Conservation (phyloP, 2,113 vertebrate genomes). For the Gallinago undulata region DNA sequence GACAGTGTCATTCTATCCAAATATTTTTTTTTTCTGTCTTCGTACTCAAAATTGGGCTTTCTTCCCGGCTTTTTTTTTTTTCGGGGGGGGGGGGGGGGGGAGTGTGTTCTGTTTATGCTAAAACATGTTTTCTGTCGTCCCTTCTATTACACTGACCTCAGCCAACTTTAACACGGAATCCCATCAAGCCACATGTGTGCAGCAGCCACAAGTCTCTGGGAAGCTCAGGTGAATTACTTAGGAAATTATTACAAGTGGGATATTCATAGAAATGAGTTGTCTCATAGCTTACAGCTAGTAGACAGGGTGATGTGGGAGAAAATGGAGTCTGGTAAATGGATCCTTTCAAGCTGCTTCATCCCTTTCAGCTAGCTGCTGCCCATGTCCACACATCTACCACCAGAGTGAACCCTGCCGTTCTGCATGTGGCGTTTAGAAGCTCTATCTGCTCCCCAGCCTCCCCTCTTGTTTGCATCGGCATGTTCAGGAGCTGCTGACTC, state of each 20-base stretch:
- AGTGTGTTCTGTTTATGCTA: neutral
- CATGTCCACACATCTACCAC: neutral
- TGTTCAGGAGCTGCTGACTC: slow-evolving; percentile 34
- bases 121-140: neutral
- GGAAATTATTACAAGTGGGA: neutral
- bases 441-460: neutral
- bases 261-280: neutral
- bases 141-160: neutral
- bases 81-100: no score
- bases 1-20: neutral
- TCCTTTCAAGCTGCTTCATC: neutral
- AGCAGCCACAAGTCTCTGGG: neutral
- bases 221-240: neutral
- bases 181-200: neutral
- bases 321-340: neutral
- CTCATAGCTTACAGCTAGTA: neutral
- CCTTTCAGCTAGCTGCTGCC: neutral
- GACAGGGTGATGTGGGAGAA: neutral
- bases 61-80: neutral
- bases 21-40: neutral
- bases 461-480: neutral
- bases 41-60: neutral
- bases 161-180: neutral
- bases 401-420: accelerated
- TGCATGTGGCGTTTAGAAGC: neutral